phyloP scores from a whole-genome alignment of 2,113 vertebrate species.

The Prunella himalayana region DNA sequence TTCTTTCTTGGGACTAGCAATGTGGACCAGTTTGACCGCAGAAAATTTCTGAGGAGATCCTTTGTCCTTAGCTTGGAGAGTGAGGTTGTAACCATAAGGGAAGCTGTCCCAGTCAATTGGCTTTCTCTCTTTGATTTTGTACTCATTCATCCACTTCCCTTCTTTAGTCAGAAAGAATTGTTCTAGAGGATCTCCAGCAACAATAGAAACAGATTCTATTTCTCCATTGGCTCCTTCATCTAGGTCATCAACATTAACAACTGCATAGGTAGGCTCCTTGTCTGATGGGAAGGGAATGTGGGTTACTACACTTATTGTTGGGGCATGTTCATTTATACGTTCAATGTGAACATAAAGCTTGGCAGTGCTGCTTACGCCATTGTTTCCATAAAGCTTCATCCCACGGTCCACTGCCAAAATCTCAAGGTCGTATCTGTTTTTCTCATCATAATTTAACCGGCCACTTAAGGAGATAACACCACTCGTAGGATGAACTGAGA shows the following conservation, averaged over 20 bases:
- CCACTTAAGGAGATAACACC: constrained; percentile 93
- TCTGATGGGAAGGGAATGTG: constrained; percentile 79
- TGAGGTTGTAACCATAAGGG: constrained; percentile 87
- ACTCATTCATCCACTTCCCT: constrained; percentile 82
- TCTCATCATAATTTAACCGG: constrained; percentile 85
- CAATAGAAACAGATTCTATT: constrained; percentile 86
- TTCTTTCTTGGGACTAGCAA: constrained; percentile 74
- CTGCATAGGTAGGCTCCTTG: constrained; percentile 81
- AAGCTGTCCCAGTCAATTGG: constrained; percentile 82
- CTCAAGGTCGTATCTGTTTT: constrained; percentile 89
- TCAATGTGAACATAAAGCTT: constrained; percentile 95
- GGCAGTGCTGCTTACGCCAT: constrained; percentile 95
- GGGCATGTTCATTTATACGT: constrained; percentile 87
- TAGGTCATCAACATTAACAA: constrained; percentile 84
- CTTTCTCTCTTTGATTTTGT: constrained; percentile 83
- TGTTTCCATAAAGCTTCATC: constrained; percentile 98
- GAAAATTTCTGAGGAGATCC: constrained; percentile 90
- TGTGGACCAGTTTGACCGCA: constrained; percentile 74
- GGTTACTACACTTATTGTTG: constrained; percentile 79
- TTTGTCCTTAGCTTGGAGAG: constrained; percentile 90
- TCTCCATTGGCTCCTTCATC: constrained; percentile 93
- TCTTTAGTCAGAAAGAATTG: constrained; percentile 84
- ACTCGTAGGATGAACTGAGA: constrained; percentile 94
- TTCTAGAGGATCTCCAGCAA: constrained; percentile 84
- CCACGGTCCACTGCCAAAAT: constrained; percentile 95